These are phyloP conservation scores for Chirona hameri DNA, from an alignment of 2,888 invertebrate genomes.

Conservation along the genomic window DNA sequence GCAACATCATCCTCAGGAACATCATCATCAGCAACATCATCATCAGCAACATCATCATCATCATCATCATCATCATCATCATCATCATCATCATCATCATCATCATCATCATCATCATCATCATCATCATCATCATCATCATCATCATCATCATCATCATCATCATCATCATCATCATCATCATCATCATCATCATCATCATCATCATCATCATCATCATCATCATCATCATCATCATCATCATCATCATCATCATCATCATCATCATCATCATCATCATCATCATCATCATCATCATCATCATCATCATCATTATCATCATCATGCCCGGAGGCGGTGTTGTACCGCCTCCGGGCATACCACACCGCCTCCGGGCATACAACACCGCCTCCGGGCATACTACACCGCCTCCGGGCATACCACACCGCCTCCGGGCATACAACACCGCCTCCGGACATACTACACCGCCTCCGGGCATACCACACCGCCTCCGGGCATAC, in stretches of 20 bases:
- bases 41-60: too few relatives aligned
- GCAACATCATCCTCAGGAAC: too few relatives aligned
- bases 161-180: too few relatives aligned
- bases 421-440: too few relatives aligned
- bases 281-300: slow-evolving; percentile 22
- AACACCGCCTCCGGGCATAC: too few relatives aligned
- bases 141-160: slow-evolving; percentile 22
- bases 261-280: slow-evolving; percentile 22
- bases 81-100: slow-evolving; percentile 9
- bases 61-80: not conserved
- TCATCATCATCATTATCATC: slow-evolving; percentile 22
- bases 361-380: too few relatives aligned
- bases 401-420: too few relatives aligned
- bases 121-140: slow-evolving; percentile 22
- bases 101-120: slow-evolving; percentile 22
- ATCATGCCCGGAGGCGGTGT: not conserved
- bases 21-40: too few relatives aligned
- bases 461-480: too few relatives aligned
- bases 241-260: not conserved
- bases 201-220: slow-evolving; percentile 22
- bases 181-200: slow-evolving; percentile 22
- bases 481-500: too few relatives aligned
- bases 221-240: slow-evolving; percentile 10
- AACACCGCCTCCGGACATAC: too few relatives aligned
- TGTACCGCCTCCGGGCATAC: too few relatives aligned